Percentiles rank a stretch among this genome's conserved stretches.
These are phyloP conservation scores for Anoplius nigerrimus DNA, from an alignment of 2,888 invertebrate genomes.

Conservation along the genomic window DNA sequence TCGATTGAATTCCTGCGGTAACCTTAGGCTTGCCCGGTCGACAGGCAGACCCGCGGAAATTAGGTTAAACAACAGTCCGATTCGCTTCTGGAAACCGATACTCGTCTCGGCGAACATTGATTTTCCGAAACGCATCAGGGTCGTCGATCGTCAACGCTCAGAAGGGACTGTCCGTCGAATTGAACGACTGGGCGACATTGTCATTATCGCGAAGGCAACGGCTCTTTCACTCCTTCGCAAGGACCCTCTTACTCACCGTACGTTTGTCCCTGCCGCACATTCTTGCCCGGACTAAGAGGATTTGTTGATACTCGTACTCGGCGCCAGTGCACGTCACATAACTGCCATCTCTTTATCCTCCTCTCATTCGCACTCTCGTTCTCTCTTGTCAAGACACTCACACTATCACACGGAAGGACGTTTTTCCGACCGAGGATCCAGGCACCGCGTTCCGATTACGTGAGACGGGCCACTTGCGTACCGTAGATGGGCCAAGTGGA, in stretches of 20 bases:
- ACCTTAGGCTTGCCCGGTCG: slow-evolving; percentile 21
- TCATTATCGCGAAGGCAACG: no score
- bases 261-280: slow-evolving; percentile 33
- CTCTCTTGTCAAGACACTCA: slow-evolving; percentile 9
- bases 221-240: background rate
- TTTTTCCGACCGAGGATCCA: background rate
- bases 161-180: no score
- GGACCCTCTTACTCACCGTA: slow-evolving; percentile 9
- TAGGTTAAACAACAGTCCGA: slow-evolving; percentile 53
- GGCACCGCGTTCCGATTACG: background rate
- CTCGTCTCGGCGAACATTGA: slow-evolving; percentile 17
- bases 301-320: slow-evolving; percentile 10
- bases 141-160: slow-evolving; percentile 6
- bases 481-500: background rate
- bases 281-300: slow-evolving; percentile 7
- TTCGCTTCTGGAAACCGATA: slow-evolving; percentile 35
- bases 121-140: slow-evolving; percentile 5
- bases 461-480: no score
- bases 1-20: slow-evolving; percentile 45
- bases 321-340: slow-evolving; percentile 24
- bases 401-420: background rate
- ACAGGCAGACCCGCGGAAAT: slow-evolving; percentile 33
- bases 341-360: slow-evolving; percentile 22
- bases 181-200: background rate
- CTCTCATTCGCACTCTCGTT: slow-evolving; percentile 1